Evolutionary conservation across 1,140 invertebrate genomes (phyloP), one percentile per base, ranked within the genome.

Genomic region (Drosophila saltans): DNA sequence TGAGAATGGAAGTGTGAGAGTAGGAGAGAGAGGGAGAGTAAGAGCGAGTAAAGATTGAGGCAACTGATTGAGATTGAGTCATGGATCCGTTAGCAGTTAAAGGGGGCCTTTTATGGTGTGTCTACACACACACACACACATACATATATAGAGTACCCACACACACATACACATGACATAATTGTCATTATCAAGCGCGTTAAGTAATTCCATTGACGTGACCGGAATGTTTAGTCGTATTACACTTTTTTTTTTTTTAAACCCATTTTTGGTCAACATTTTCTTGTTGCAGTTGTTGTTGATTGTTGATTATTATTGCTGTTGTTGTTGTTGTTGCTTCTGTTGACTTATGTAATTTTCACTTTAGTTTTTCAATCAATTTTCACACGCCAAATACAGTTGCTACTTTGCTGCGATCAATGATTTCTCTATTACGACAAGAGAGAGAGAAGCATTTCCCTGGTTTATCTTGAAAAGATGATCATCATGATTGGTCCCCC

Each of bases 281-380:
- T 72, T 72, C 60, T 76, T 66, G 48, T 52, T 39, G 24, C 10
- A 2, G 11, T 4, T 10, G 11, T 8, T 39, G 21, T 11, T 41
- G 45, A 11, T n/a, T 8, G 9, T 52, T 78, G 70, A 57, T 78
- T 62, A 30, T 66, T 72, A 61, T 77, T 64, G 40, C 43, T 40
- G 16, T 7, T 2, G 21, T 6, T 33, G 11, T 24, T 40, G 33
- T 30, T 58, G 52, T 39, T 28, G 36, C 11, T 8, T 3, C 8
- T 64, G 21, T 83, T 78, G 75, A 73, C 78, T 83, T 82, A 82
- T 88, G 82, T 76, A 88, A 86, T 81, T 70, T 63, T 72, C 81
- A 48, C 62, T 75, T 56, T 70, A 55, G 67, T 76, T 75, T 75
- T 68, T 41, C 66, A 60, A 76, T 36, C 66, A 72, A 39, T 81